Conservation (phyloP, 2,797 vertebrate genomes). For the Urocyon cinereoargenteus region DNA sequence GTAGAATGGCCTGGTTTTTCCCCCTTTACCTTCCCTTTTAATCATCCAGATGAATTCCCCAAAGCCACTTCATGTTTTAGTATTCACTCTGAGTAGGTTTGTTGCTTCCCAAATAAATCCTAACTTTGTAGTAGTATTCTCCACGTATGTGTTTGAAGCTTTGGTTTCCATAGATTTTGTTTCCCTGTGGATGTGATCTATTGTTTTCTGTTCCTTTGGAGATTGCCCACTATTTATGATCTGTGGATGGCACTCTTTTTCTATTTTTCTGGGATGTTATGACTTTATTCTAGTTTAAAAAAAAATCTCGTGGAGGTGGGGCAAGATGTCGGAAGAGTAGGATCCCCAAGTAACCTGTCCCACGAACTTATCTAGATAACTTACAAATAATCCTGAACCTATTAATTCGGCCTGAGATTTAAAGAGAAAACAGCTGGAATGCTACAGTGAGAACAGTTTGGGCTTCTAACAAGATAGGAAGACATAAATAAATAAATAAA, state of each 20-base stretch:
- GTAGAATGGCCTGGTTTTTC: neutral
- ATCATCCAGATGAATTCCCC: neutral
- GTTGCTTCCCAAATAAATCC: neutral
- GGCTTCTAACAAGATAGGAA: no score
- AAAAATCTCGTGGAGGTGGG: neutral
- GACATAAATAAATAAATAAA: no score
- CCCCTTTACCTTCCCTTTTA: neutral
- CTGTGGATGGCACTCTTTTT: neutral
- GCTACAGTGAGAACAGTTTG: no score
- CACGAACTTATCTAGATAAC: no score
- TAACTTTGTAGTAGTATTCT: neutral
- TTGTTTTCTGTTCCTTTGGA: constrained; percentile 34
- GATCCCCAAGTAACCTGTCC: no score
- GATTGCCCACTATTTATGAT: neutral
- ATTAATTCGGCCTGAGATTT: no score
- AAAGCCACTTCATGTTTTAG: neutral
- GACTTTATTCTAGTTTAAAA: neutral
- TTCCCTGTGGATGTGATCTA: neutral
- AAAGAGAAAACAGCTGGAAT: no score
- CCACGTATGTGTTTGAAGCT: neutral
- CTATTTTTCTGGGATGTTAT: neutral
- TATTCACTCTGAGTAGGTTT: neutral
- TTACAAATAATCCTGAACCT: no score
- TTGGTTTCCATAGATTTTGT: constrained; percentile 15
- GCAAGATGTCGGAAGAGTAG: no score